Evolutionary conservation across 37 sponge, comb jelly and placozoan species (phyloP).

Genomic region (Bolinopsis microptera): DNA sequence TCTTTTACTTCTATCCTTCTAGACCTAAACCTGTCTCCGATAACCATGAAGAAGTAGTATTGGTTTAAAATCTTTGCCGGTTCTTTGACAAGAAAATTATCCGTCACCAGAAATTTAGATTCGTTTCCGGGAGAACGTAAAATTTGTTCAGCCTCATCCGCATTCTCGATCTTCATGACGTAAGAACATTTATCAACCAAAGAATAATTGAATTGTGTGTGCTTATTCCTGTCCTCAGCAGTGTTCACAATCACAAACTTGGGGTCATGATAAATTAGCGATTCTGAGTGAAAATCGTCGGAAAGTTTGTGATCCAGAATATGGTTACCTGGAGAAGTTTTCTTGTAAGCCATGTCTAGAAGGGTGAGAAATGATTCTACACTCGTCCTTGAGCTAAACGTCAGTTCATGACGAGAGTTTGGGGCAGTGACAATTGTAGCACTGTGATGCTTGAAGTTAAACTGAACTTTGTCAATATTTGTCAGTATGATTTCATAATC

Average conservation of each 20-base stretch:
- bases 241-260: not conserved
- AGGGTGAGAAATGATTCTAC: slow-evolving; percentile 32
- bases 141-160: not conserved
- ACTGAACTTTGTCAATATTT: slow-evolving; percentile 17
- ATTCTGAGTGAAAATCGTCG: slow-evolving; percentile 1
- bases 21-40: not conserved
- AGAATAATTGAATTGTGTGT: slow-evolving; percentile 1
- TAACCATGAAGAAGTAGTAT: not conserved
- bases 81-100: slow-evolving; percentile 18
- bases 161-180: not conserved
- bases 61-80: not conserved
- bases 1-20: not conserved
- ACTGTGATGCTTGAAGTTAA: not conserved
- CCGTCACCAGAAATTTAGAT: slow-evolving; percentile 48
- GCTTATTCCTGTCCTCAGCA: not conserved
- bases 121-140: slow-evolving; percentile 56
- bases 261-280: slow-evolving; percentile 40
- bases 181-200: not conserved
- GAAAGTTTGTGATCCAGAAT: slow-evolving; percentile 43
- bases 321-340: not conserved
- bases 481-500: not conserved
- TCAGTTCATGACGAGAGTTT: not conserved
- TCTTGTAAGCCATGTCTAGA: slow-evolving; percentile 54
- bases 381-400: not conserved
- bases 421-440: not conserved